Base-by-base conservation (phyloP, 1,140 invertebrate species). In the Mylabris phalerata region DNA sequence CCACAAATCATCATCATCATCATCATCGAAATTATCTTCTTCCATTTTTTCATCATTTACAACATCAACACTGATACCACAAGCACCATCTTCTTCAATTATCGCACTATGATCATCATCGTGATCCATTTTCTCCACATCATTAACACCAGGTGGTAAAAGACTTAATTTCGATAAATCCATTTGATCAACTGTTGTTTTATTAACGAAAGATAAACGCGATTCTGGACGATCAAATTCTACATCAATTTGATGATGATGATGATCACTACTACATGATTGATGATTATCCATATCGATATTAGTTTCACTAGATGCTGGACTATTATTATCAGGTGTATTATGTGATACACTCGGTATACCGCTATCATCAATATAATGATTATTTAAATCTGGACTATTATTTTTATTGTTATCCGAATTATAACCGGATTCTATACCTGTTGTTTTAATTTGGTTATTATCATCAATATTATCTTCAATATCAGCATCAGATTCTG, bases 391-490 rank as follows among this genome's bases (percentile, higher is more conserved):
- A 57, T 71, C 67, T 0, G 72, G 67, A 57, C 71, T 73, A 39
- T 64, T 65, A 51, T 70, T 70, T 9, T 69, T 67, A 42, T 68
- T 75, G 67, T 87, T 86, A 62, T 87, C 84, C 0, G 85, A 86
- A 74, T 84, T 85, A 63, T 87, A 87, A 1, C 84, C 84, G 2
- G 84, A 85, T 63, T 87, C 85, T 58, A 78, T 78, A n/a, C 78
- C 67, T 62, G 80, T 79, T 13, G 47, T 66, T 60, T 48, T 68
- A 60, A 57, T 52, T 44, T 62, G 26, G 13, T 41, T 40, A 13
- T 27, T 46, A 32, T 32, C 32, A 32, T 88, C 84, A 3, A 84
- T 72, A 67, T 91, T 90, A 65, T 91, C 89, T 73, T 92, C 89
- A 0, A 90, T 78, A 68, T 91, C 89, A 0, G 88, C 87, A 70